Base-by-base conservation (phyloP, 2,797 vertebrate genomes). In the Discoglossus pictus region DNA sequence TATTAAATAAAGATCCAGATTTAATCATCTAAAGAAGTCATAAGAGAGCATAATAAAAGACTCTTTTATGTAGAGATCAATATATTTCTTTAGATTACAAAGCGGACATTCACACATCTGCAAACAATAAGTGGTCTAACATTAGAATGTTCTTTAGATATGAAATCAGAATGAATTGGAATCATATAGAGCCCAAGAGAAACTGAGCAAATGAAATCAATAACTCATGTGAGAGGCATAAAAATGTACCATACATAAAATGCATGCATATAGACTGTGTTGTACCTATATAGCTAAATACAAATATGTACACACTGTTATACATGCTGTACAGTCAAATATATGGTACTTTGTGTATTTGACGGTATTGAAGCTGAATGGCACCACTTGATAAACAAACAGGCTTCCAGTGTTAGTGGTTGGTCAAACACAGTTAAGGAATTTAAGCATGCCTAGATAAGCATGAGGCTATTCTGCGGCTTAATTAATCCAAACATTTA, bases 161-260 rank as follows among this genome's bases (percentile, higher is more conserved):
- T 73, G 77, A 80, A 83, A 79, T 79, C 52, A 79, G 81, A 86
- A 82, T 39, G 80, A 78, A 82, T 54, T 82, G 72, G 80, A 81
- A 86, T 79, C 79, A 74, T 84, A 84, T 82, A 74, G 53, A 73
- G 69, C 25, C 6, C 69, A 59, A 80, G 69, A 74, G 73, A 64
- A 44, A 23, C 72, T 73, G 53, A 74, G 73, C 72, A 75, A 46
- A 74, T 75, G 74, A 72, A 78, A 55, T 68, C 79, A 76, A 82
- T 79, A 86, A 76, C 50, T 34, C 74, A 47, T 46, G 74, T 1
- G 0, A 65, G 61, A n/a, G n/a, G n/a, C n/a, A n/a, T n/a, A n/a
- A n/a, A n/a, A n/a, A n/a, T n/a, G n/a, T n/a, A n/a, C n/a, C n/a
- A n/a, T n/a, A n/a, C n/a, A n/a, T n/a, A n/a, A n/a, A n/a, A n/a